Percentiles rank a stretch among this genome's conserved stretches.
phyloP scores from a whole-genome alignment of 2,888 invertebrate genomes.

The Pantelozetes paolii region DNA sequence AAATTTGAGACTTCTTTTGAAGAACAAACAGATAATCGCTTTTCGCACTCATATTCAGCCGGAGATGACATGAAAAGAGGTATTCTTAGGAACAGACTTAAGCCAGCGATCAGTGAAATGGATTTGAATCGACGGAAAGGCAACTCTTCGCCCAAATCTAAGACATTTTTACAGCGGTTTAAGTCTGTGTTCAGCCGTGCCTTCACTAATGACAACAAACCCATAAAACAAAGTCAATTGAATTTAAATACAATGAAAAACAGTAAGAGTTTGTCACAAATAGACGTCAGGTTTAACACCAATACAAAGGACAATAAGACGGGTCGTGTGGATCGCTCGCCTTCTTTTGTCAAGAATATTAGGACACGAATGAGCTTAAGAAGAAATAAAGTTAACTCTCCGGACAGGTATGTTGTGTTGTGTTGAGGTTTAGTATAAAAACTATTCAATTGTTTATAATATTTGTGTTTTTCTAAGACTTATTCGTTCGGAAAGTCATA shows the following conservation, averaged over 20 bases:
- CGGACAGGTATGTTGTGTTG: neutral
- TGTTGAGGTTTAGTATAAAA: too few relatives aligned
- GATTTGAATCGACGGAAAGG: neutral
- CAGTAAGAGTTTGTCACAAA: neutral
- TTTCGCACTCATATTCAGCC: constrained; percentile 22
- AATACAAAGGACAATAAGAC: neutral
- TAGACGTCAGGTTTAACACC: neutral
- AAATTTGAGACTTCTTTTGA: neutral
- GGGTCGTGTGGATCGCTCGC: neutral
- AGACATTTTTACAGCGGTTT: constrained; percentile 6
- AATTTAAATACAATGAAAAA: neutral
- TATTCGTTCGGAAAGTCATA: neutral
- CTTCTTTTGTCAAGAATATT: constrained; percentile 35
- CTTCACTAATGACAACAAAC: constrained; percentile 19
- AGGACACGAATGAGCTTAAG: constrained; percentile 32
- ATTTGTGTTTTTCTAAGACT: neutral
- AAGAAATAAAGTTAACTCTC: constrained; percentile 9
- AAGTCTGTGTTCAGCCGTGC: constrained; percentile 18
- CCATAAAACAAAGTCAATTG: constrained; percentile 1
- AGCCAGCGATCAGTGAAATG: constrained; percentile 13
- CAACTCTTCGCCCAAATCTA: neutral
- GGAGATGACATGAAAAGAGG: neutral
- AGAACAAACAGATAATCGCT: neutral
- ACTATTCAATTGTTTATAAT: neutral
- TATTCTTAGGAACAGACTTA: neutral